Evolutionary conservation across 1,140 invertebrate genomes (phyloP).

Genomic region (Diachasma alloeum): DNA sequence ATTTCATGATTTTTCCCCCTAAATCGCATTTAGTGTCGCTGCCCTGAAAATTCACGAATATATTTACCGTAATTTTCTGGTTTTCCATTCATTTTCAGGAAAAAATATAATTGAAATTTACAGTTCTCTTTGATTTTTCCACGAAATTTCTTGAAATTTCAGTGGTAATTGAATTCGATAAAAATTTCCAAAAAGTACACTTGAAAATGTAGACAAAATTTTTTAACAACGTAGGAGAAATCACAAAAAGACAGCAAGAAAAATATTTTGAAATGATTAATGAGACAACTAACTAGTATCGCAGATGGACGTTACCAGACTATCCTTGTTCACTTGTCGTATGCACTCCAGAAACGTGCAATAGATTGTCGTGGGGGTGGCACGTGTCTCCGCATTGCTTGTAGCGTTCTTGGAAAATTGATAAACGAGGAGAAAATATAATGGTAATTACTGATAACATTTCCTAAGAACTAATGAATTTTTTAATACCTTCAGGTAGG

Average conservation of each 20-base stretch:
- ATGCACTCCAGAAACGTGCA: constrained; percentile 56
- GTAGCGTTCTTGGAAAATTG: constrained; percentile 44
- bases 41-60: no score
- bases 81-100: no score
- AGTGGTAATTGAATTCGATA: no score
- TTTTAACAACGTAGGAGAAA: no score
- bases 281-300: not conserved
- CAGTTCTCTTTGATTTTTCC: no score
- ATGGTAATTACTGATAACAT: not conserved
- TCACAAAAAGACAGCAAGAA: not conserved
- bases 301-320: constrained; percentile 43
- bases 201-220: no score
- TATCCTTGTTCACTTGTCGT: constrained; percentile 54
- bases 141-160: no score
- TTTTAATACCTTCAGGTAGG: constrained; percentile 45
- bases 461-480: not conserved
- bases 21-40: no score
- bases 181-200: no score
- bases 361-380: constrained; percentile 43
- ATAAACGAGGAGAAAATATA: constrained; percentile 5
- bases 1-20: no score
- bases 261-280: not conserved
- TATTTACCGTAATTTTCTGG: no score
- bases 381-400: constrained; percentile 12
- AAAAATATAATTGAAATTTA: no score